Evolutionary conservation across 2,888 invertebrate species (phyloP).

Genomic region (Amaurobius ferox): DNA sequence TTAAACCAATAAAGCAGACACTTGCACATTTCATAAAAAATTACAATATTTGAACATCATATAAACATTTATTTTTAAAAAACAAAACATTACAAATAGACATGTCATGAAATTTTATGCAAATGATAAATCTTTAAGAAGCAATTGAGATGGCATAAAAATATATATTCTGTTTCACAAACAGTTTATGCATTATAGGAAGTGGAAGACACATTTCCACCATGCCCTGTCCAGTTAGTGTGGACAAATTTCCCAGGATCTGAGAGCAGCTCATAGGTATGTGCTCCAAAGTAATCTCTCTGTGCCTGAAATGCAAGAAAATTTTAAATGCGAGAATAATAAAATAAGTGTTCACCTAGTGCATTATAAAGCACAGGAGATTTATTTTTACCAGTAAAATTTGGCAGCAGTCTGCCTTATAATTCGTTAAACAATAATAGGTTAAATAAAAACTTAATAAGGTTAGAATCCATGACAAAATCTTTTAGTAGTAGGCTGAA

Average conservation of each 20-base stretch:
- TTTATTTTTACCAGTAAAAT: too few relatives aligned
- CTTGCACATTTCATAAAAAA: too few relatives aligned
- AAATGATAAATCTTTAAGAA: neutral
- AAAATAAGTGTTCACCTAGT: too few relatives aligned
- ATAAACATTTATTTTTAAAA: constrained; percentile 4
- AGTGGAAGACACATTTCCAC: constrained; percentile 95
- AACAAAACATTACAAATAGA: neutral
- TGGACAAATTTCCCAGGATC: constrained; percentile 94
- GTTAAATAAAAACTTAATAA: too few relatives aligned
- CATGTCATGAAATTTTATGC: neutral
- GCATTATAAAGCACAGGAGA: too few relatives aligned
- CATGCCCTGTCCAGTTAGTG: constrained; percentile 99
- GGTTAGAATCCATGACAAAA: too few relatives aligned
- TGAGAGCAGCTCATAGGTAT: constrained; percentile 93
- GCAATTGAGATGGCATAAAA: neutral
- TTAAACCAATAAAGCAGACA: too few relatives aligned
- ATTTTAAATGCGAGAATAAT: too few relatives aligned
- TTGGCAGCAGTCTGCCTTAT: too few relatives aligned
- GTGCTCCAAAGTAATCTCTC: constrained; percentile 98
- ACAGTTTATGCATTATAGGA: constrained; percentile 86
- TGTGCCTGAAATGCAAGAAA: constrained; percentile 86
- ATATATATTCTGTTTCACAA: constrained; percentile 1
- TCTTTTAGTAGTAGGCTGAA: too few relatives aligned
- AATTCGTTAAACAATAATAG: too few relatives aligned
- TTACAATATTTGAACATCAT: neutral